phyloP scores from a whole-genome alignment of 1,140 invertebrate species.

The Antheraea mylitta region DNA sequence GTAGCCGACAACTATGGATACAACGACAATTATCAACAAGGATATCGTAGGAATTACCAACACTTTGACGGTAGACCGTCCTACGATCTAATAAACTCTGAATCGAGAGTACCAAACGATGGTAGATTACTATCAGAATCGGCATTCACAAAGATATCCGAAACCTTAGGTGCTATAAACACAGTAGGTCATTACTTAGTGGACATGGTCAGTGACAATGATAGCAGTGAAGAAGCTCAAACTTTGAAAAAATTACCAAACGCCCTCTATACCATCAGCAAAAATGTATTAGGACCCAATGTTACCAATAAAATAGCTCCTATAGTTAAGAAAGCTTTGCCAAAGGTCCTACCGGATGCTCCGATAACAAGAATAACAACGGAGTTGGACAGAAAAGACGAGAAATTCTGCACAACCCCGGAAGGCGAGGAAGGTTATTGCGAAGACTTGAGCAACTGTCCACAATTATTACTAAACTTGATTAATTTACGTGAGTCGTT shows the following conservation, averaged over 20 bases:
- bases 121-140: conserved; percentile 79
- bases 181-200: conserved; percentile 91
- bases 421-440: conserved; percentile 89
- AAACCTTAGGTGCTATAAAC: conserved; percentile 87
- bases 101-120: conserved; percentile 49
- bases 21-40: conserved; percentile 21
- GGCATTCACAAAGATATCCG: conserved; percentile 82
- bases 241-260: conserved; percentile 77
- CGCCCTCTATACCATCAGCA: conserved; percentile 89
- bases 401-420: conserved; percentile 87
- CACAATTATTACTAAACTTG: conserved; percentile 91
- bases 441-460: conserved; percentile 93
- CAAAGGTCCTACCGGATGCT: conserved; percentile 70
- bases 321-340: conserved; percentile 83
- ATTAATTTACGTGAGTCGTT: conserved; percentile 90
- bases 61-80: conserved; percentile 49
- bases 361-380: conserved; percentile 63
- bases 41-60: conserved; percentile 34
- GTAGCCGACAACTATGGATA: background rate
- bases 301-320: conserved; percentile 89
- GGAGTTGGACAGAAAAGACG: conserved; percentile 41
- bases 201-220: conserved; percentile 83
- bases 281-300: conserved; percentile 89
- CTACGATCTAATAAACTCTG: conserved; percentile 42
- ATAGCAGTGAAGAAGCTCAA: conserved; percentile 61